A percentile compares a stretch with the other conserved stretches of the same genome.
phyloP scores from a whole-genome alignment of 2,113 vertebrate genomes.

The Callorhinus ursinus region DNA sequence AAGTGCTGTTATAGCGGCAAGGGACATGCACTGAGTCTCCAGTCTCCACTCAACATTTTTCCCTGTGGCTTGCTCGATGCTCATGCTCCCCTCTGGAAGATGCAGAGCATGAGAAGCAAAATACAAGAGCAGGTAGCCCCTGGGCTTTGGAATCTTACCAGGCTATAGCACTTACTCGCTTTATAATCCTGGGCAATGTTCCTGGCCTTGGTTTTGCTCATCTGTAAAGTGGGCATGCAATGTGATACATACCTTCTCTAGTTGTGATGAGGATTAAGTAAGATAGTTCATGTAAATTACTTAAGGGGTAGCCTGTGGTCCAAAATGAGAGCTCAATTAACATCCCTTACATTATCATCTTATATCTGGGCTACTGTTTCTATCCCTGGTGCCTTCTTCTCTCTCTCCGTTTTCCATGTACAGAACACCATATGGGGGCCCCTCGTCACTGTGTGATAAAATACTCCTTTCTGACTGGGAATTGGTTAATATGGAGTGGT shows the following conservation, averaged over 20 bases:
- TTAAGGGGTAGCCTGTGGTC: not conserved
- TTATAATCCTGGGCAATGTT: not conserved
- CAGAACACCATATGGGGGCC: too few species aligned
- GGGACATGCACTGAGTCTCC: accelerated
- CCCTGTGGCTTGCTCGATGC: not conserved
- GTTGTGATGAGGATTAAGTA: not conserved
- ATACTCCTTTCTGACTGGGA: not conserved
- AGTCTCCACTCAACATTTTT: not conserved
- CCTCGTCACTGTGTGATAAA: not conserved
- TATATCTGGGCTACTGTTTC: not conserved
- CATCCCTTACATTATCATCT: not conserved
- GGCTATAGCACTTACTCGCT: not conserved
- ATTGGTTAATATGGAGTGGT: not conserved
- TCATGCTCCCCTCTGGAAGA: not conserved
- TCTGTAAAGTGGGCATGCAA: not conserved
- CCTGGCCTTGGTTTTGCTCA: not conserved
- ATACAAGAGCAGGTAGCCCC: not conserved
- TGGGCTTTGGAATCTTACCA: not conserved
- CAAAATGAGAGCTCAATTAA: not conserved
- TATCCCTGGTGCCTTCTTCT: not conserved
- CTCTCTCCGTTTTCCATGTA: not conserved
- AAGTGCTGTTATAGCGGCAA: not conserved
- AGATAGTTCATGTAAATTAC: not conserved
- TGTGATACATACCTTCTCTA: not conserved
- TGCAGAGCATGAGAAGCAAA: not conserved